A percentile compares a stretch with the other conserved stretches of the same genome.
phyloP scores from a whole-genome alignment of 2,888 invertebrate genomes.

The Andrena chrysosceles region DNA sequence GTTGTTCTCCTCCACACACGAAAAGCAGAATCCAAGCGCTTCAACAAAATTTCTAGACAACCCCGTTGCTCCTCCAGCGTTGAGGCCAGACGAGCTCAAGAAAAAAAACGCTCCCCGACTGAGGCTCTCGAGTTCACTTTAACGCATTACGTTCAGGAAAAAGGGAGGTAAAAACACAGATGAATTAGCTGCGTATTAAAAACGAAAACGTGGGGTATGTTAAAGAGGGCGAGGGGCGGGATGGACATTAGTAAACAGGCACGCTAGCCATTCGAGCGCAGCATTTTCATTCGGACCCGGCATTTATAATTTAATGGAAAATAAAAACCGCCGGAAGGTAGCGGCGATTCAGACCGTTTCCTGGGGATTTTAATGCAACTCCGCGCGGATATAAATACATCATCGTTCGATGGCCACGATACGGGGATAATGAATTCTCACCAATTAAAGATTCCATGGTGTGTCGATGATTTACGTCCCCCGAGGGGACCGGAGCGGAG shows the following conservation, averaged over 20 bases:
- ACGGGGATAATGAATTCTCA: conserved; percentile 50
- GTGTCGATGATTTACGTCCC: conserved; percentile 55
- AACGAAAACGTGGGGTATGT: conserved; percentile 17
- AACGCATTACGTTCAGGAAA: conserved; percentile 8
- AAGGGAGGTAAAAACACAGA: not conserved
- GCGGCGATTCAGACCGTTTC: not conserved
- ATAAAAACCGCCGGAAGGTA: conserved; percentile 15
- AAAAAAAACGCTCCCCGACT: conserved; percentile 5
- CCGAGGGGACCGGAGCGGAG: not conserved
- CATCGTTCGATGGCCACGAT: conserved; percentile 25
- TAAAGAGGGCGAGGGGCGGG: conserved; percentile 1
- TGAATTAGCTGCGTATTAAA: conserved; percentile 17
- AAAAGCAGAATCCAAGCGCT: not conserved
- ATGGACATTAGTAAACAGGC: conserved; percentile 15
- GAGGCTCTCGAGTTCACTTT: conserved; percentile 28
- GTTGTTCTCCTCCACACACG: not conserved
- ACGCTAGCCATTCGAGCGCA: conserved; percentile 25
- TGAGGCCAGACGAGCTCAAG: not conserved
- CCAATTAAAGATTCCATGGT: conserved; percentile 51
- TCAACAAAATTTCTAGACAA: not conserved
- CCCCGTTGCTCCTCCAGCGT: not conserved
- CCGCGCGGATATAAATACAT: conserved; percentile 24
- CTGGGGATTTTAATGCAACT: conserved; percentile 19
- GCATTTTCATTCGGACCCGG: not conserved
- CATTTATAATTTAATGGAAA: conserved; percentile 35